Base-by-base conservation (phyloP, 2,888 invertebrate genomes). In the Quadroppia sp. region DNA sequence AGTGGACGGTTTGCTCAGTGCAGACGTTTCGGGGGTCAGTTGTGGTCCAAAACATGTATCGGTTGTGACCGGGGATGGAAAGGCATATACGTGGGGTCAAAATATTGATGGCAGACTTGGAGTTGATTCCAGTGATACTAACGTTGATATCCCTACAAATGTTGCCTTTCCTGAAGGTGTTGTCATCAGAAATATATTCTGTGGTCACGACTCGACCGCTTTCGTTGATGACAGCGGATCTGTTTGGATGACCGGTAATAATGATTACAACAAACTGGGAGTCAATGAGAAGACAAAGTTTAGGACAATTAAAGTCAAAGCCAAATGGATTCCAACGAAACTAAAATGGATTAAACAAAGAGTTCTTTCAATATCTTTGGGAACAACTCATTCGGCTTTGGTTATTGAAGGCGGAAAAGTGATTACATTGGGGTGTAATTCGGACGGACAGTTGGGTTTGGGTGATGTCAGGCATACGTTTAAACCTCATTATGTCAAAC, bases 71-170 rank as follows among this genome's bases (percentile, higher is more conserved):
- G 83, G 84, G 25, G 86, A 87, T 76, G 87, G 88, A 0, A 84
- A 85, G 69, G 84, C 89, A 20, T 89, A 85, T 79, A 84, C 87
- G 15, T 90, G 90, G 89, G 90, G 87, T 1, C 82, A 84, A 50
- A 88, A 88, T 11, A 79, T 78, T 40, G 82, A 84, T 77, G 89
- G 89, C 0, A 86, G 88, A 73, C 83, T 89, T 2, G 89, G 89
- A 0, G 82, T 85, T 20, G 86, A 86, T 75, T 83, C 85, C 76
- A 83, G 85, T 76, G 83, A 30, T 1, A 30, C 13, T 7, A 36
- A 15, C n/a, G 48, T 76, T n/a, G 50, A 64, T 79, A 79, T 80
- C 53, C 86, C 86, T 20, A 81, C 80, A 74, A 79, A 81, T 77
- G 82, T 86, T 15, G 79, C 79, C 28, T 77, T 86, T 9, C 82